Evolutionary conservation across 2,797 vertebrate species (phyloP).

Genomic region (Microcaecilia unicolor): DNA sequence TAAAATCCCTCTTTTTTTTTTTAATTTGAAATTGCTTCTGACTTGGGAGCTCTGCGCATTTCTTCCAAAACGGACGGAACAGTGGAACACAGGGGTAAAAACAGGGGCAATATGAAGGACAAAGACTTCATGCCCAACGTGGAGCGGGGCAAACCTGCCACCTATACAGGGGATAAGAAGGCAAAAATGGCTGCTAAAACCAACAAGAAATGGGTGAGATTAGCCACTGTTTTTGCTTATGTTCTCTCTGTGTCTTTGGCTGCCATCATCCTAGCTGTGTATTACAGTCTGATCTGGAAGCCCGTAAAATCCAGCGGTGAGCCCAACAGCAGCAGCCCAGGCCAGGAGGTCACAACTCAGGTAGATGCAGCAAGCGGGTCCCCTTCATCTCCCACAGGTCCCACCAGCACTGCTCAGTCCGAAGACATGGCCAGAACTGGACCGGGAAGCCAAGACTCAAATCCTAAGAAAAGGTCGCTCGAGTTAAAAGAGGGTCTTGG

Average conservation of each 20-base stretch:
- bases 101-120: slow-evolving; percentile 84
- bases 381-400: too few species aligned
- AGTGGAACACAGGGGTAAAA: slow-evolving; percentile 89
- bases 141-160: slow-evolving; percentile 95
- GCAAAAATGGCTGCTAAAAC: slow-evolving; percentile 98
- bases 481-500: too few species aligned
- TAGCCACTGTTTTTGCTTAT: slow-evolving; percentile 95
- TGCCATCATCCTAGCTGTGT: slow-evolving; percentile 93
- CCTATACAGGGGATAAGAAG: slow-evolving; percentile 98
- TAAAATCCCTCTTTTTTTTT: too few species aligned
- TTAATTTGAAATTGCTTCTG: too few species aligned
- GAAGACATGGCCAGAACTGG: slow-evolving; percentile 11
- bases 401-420: too few species aligned
- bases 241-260: slow-evolving; percentile 93
- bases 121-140: slow-evolving; percentile 85
- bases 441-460: slow-evolving; percentile 2
- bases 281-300: slow-evolving; percentile 95
- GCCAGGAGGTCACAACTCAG: not conserved
- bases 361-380: not conserved
- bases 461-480: not conserved
- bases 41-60: too few species aligned
- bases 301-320: slow-evolving; percentile 46
- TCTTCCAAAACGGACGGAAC: slow-evolving; percentile 81
- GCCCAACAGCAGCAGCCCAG: too few species aligned
- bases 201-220: slow-evolving; percentile 97